phyloP scores from a whole-genome alignment of 1,140 invertebrate genomes.

The Papilio polyxenes region DNA sequence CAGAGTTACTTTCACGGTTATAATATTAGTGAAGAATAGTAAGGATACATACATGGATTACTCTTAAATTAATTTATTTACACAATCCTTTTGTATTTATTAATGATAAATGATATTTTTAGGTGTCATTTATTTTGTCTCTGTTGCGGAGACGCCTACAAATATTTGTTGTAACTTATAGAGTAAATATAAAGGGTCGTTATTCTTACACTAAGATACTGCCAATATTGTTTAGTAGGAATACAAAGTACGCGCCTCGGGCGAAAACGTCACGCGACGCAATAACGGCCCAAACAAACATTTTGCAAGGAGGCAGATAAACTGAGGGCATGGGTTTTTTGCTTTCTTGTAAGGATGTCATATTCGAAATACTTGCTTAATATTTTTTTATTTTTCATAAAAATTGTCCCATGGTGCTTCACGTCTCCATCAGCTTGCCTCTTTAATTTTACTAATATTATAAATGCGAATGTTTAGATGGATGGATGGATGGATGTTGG shows the following conservation, averaged over 20 bases:
- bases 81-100: neutral
- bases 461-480: too few relatives aligned
- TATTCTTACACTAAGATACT: neutral
- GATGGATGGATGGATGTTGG: too few relatives aligned
- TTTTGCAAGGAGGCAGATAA: neutral
- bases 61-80: too few relatives aligned
- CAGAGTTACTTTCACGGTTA: too few relatives aligned
- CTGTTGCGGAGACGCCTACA: neutral
- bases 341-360: neutral
- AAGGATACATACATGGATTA: too few relatives aligned
- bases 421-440: too few relatives aligned
- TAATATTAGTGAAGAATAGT: too few relatives aligned
- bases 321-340: conserved; percentile 9
- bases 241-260: conserved; percentile 2
- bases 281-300: conserved; percentile 6
- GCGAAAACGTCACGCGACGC: conserved; percentile 5
- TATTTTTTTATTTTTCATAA: too few relatives aligned
- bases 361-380: neutral
- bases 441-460: too few relatives aligned
- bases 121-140: neutral
- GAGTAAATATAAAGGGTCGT: conserved; percentile 2
- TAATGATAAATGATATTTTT: neutral
- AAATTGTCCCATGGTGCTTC: too few relatives aligned
- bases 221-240: neutral
- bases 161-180: conserved; percentile 3